These are phyloP conservation scores for Elachura formosa DNA, from an alignment of 2,113 vertebrate genomes.

Conservation along the genomic window DNA sequence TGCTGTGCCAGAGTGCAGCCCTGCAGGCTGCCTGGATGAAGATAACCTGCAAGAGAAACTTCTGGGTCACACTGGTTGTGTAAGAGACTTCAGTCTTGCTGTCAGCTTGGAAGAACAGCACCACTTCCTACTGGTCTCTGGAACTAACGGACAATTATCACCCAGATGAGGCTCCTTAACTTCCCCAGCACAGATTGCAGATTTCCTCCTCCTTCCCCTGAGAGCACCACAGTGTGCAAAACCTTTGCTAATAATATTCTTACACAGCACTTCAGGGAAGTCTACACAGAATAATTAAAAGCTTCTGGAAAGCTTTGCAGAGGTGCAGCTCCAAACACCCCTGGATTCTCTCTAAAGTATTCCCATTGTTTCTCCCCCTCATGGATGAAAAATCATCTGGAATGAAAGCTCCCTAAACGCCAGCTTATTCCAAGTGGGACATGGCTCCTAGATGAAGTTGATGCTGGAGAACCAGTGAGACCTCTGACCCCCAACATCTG, in stretches of 20 bases:
- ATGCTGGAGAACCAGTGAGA: background rate
- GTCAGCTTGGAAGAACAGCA: background rate
- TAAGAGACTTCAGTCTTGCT: background rate
- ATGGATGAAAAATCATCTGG: background rate
- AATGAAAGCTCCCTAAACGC: background rate
- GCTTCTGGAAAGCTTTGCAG: background rate
- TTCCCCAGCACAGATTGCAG: background rate
- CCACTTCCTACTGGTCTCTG: background rate
- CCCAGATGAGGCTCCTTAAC: background rate
- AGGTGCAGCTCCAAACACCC: background rate
- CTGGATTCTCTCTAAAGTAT: background rate
- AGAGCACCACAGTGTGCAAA: background rate
- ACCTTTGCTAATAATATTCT: background rate
- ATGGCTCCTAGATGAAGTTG: background rate
- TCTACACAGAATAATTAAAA: background rate
- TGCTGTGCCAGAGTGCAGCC: background rate
- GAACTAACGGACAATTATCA: background rate
- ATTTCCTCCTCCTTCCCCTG: background rate
- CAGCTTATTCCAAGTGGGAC: background rate
- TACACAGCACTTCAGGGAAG: background rate
- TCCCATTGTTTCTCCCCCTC: no score
- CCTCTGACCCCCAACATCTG: background rate
- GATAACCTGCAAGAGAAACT: fast-evolving
- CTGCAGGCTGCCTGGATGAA: background rate
- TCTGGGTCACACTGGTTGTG: background rate